Evolutionary conservation across 2,888 invertebrate species (phyloP), one percentile per base, ranked within the genome.

Genomic region (Papilio gigon): DNA sequence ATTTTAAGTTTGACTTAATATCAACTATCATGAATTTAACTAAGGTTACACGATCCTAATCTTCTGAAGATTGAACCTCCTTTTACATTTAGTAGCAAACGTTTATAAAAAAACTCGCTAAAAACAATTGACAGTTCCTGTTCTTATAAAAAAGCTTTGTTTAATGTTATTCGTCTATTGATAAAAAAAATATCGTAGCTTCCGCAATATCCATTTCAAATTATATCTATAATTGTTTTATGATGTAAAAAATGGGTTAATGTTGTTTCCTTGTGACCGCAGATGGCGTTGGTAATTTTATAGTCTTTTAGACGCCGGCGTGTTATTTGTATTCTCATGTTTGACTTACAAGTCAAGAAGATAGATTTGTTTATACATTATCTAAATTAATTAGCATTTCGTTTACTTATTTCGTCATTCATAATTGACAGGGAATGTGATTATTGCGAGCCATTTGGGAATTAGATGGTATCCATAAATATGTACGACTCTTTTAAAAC

Each of bases 221-320:
- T 47, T 47, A 22, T 47, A 44, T 47, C 22, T 20, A 22, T 47
- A 22, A 20, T 22, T 11, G 20, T 20, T 11, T 42, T 44, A 17
- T 50, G 6, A 35, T 35, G 59, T 17, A 37, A n/a, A 63, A 86
- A 86, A 84, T 81, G 78, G 82, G 80, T 76, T 80, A 80, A 73
- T 79, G 73, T 77, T 71, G 76, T 73, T 72, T 77, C 75, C 71
- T 67, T 67, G 60, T 67, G 22, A 56, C 56, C 58, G 68, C 64
- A 67, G 50, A 67, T 60, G 66, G 47, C 47, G 47, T 17, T 40
- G 60, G 20, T 67, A 40, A 61, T 30, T 40, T 61, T 17, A 53
- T 61, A 40, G 27, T 12, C 8, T 30, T 37, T 53, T n/a, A 17
- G 9, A 50, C 22, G 44, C 9, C 37, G 2, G 17, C 6, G n/a